Evolutionary conservation across 2,888 invertebrate genomes (phyloP), one percentile per base, ranked within the genome.

Genomic region (Agriopis leucophaearia): DNA sequence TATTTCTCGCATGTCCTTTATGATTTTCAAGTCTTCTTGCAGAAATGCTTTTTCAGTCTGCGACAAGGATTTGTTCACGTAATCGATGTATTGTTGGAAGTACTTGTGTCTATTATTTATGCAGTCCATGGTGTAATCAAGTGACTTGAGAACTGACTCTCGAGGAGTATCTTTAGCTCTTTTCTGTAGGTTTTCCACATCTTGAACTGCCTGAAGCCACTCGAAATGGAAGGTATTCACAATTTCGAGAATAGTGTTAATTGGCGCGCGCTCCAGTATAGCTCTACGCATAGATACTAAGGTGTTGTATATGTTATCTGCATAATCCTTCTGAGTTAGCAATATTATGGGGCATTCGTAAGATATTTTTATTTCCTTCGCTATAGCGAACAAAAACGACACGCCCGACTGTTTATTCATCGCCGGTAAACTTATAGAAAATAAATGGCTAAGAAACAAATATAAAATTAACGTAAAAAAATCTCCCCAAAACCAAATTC

Each of bases 301-400:
- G 0, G 71, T 66, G 6, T 74, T 70, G 36, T 78, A 78, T 16
- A 82, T 71, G 35, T 59, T 18, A 13, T 76, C 71, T 0, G 80
- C 81, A 65, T 80, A 86, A 67, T 86, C 85, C 36, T 74, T 81
- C 54, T 64, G 64, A 8, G 84, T 86, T n/a, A 85, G 56, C n/a
- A 82, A 73, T 66, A 86, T 81, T 5, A 86, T 81, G 0, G 86
- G 86, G 40, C 62, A 78, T 61, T 82, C 81, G 45, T 79, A 83
- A 4, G 83, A 84, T 38, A 71, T 65, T 69, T 83, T 81, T 45
- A 83, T 75, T 78, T 82, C 84, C 62, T 75, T 79, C 4, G 73
- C 76, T 66, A 86, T 77, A 8, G 66, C 74, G 54, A 81, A 79
- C 50, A 85, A 52, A 61, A 81, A 81, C 15, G 40, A 8, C 0